Base-by-base conservation (phyloP, 2,113 vertebrate genomes). In the Chamaetylas fuelleborni region DNA sequence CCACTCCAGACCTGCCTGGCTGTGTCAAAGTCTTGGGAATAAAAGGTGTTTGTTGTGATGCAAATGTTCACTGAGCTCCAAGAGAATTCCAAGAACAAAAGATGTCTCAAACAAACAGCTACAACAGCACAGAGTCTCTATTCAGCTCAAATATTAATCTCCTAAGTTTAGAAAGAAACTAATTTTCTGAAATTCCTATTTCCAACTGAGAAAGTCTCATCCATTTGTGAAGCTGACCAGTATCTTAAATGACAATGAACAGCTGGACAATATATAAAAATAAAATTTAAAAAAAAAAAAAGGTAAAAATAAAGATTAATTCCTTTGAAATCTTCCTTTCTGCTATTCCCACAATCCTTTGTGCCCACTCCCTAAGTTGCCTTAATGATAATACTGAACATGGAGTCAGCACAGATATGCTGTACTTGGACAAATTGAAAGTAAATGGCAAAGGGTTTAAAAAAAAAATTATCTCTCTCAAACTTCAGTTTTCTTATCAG, bases 401-500 rank as follows among this genome's bases (percentile, higher is more conserved):
- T n/a, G 57, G 60, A 64, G 50, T 77, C 91, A 91, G 60, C 50
- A 90, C 7, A 90, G 60, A 85, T 83, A 53, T 42, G 56, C 93
- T 90, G 73, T 62, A 88, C 36, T 92, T 61, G 47, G 50, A 61
- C 93, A 95, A 96, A 96, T 1, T 66, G 43, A 65, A 92, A 96
- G 56, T 65, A 77, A 90, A 86, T 33, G 47, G 29, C 64, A 81
- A 82, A 72, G 58, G 62, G 65, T 87, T 56, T 19, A 11, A 29
- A 29, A 34, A n/a, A n/a, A 71, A 18, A 26, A 31, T 70, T 51
- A 6, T 17, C 43, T 66, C 53, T 54, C 69, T 86, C 79, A 73
- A 78, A 92, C 77, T 86, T 50, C 60, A 88, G 65, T 62, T 93
- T 94, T 86, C 70, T 90, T 93, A 81, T 94, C 83, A 89, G 76